phyloP scores from a whole-genome alignment of 2,888 invertebrate genomes.

The Carterocephalus palaemon region DNA sequence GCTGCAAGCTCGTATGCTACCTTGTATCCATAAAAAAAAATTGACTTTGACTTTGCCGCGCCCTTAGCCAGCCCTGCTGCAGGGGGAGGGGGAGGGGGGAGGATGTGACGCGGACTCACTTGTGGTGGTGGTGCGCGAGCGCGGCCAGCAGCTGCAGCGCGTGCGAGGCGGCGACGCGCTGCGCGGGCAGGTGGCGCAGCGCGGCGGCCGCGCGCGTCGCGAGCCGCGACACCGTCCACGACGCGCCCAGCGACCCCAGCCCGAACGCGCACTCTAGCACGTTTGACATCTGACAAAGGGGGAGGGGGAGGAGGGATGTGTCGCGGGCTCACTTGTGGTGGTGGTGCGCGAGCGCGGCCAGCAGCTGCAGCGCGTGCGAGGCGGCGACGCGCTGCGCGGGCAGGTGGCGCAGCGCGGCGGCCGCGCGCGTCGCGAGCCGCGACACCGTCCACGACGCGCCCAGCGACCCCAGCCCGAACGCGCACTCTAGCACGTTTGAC shows the following conservation, averaged over 20 bases:
- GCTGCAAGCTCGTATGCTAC: no score
- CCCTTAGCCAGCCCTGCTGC: no score
- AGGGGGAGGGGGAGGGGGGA: no score
- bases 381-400: constrained; percentile 51
- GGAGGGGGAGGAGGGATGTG: no score
- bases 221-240: constrained; percentile 56
- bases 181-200: constrained; percentile 50
- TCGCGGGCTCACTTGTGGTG: constrained; percentile 47
- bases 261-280: constrained; percentile 64
- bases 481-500: constrained; percentile 55
- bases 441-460: constrained; percentile 59
- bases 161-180: constrained; percentile 50
- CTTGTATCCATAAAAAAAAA: no score
- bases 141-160: constrained; percentile 53
- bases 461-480: constrained; percentile 56
- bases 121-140: constrained; percentile 47
- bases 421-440: constrained; percentile 54
- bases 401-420: constrained; percentile 49
- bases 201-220: constrained; percentile 52
- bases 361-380: constrained; percentile 48
- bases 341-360: constrained; percentile 50
- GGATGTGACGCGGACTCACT: no score
- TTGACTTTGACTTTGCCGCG: no score
- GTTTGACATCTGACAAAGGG: constrained; percentile 50
- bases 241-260: constrained; percentile 49